Percentiles rank a stretch among this genome's conserved stretches.
Conservation (phyloP, 2,113 vertebrate species). For the Proteles cristata region DNA sequence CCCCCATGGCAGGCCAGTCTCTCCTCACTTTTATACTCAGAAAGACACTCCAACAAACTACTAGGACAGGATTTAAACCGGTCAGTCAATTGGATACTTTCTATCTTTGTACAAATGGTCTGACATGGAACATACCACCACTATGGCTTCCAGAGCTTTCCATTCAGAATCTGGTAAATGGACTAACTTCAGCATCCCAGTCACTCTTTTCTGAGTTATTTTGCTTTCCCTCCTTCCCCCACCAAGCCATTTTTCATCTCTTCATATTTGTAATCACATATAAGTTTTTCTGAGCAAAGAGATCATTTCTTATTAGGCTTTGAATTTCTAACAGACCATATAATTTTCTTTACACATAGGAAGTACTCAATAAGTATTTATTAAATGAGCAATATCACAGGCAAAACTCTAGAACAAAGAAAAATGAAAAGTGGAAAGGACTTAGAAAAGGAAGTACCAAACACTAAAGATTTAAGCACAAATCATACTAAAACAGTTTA, state of each 20-base stretch:
- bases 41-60: neutral
- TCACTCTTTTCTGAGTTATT: neutral
- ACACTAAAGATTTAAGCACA: neutral
- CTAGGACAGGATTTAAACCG: neutral
- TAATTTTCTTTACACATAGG: neutral
- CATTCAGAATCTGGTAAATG: neutral
- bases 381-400: neutral
- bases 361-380: neutral
- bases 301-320: neutral
- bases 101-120: neutral
- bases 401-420: slow-evolving; percentile 33
- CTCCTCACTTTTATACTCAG: neutral
- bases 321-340: neutral
- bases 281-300: neutral
- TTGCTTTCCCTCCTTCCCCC: neutral
- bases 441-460: neutral
- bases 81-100: neutral
- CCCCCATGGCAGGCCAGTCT: neutral
- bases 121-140: neutral
- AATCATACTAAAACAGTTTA: neutral
- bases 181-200: neutral
- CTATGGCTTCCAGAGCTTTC: neutral
- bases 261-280: slow-evolving; percentile 5
- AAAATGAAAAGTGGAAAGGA: neutral
- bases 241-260: neutral